Evolutionary conservation across 2,888 invertebrate species (phyloP), one percentile per base, ranked within the genome.

Genomic region (Plagodis dolabraria): DNA sequence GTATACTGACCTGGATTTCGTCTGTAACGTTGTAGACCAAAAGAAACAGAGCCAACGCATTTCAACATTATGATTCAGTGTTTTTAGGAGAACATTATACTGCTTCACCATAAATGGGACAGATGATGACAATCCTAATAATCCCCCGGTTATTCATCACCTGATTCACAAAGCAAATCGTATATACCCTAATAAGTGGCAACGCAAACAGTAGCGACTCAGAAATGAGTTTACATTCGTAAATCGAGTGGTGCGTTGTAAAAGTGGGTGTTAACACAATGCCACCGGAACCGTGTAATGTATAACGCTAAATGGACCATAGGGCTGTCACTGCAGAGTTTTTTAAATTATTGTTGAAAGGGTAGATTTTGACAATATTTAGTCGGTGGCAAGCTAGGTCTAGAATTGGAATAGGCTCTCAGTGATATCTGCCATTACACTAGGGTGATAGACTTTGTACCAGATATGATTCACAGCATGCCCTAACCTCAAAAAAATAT

Each of bases 221-320:
- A 45, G 63, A 55, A 50, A 60, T 60, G 51, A 49, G 64, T 65
- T 65, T 69, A 49, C 64, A 57, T 72, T 56, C 59, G 63, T 67
- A 63, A 68, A 59, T 59, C 59, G 53, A 72, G 67, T 65, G 67
- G 67, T 64, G 68, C 69, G 72, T 70, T 72, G 83, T 82, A 84
- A 81, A 83, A 85, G 86, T 86, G 79, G 84, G 81, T 79, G 89
- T 81, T 87, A 89, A 87, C 79, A 78, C 81, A 79, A 82, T 81
- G 78, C 79, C 77, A 80, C 81, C 83, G 85, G 82, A 83, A 82
- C 80, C 74, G 70, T 77, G 78, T 81, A 79, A 82, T 81, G 72
- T 79, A 75, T 74, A 79, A 76, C 82, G 86, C 83, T 81, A 76
- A 78, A 77, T 74, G 71, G 60, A 59, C 8, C 38, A 62, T 70